Evolutionary conservation across 2,113 vertebrate species (phyloP).

Genomic region (Cervus canadensis): DNA sequence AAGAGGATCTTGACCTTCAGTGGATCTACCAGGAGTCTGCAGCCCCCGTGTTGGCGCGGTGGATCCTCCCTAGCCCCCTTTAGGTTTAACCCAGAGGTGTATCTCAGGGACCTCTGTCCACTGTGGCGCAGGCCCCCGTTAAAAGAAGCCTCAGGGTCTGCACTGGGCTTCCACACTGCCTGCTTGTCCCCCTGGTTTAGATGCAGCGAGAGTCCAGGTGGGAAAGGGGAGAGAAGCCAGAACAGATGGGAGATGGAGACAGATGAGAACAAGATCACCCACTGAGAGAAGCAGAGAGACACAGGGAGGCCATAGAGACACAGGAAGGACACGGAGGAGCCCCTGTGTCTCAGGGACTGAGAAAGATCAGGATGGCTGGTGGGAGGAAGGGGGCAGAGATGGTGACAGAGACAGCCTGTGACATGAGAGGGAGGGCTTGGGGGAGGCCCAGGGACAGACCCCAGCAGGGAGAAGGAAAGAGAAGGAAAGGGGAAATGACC

Average conservation of each 20-base stretch:
- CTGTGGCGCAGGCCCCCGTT: neutral
- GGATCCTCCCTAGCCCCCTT: neutral
- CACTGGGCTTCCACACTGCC: neutral
- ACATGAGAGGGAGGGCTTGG: neutral
- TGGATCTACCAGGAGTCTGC: neutral
- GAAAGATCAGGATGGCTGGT: neutral
- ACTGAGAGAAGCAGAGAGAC: rapidly evolving
- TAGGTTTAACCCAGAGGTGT: too few relatives aligned
- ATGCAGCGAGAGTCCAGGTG: neutral
- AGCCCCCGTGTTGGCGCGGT: rapidly evolving
- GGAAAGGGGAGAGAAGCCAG: neutral
- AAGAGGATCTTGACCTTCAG: neutral
- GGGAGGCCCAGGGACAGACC: neutral
- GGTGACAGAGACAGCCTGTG: neutral
- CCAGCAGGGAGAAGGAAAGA: neutral
- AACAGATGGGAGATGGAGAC: neutral
- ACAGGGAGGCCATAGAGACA: neutral
- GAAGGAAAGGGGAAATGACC: neutral
- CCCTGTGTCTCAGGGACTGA: neutral
- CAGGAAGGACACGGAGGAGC: neutral
- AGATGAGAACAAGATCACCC: slow-evolving; percentile 46
- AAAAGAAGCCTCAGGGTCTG: neutral
- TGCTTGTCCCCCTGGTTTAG: neutral
- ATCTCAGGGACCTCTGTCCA: neutral
- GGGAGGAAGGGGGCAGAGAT: neutral